Evolutionary conservation across 2,113 vertebrate genomes (phyloP).

Genomic region (Bos indicus): DNA sequence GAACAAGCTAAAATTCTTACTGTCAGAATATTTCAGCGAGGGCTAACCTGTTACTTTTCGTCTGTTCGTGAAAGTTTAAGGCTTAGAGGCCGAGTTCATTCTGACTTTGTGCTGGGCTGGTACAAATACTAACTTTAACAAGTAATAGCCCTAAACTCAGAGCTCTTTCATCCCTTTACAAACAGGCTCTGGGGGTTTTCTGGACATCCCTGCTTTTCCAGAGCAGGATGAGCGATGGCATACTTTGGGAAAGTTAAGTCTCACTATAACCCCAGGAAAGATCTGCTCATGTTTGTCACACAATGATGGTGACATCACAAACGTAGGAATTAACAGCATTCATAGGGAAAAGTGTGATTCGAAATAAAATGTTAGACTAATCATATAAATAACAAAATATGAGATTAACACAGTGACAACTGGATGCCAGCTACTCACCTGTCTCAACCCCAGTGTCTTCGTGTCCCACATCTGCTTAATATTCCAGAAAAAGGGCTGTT

Average conservation of each 20-base stretch:
- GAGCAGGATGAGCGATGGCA: not conserved
- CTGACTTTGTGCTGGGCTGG: not conserved
- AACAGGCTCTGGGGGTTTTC: not conserved
- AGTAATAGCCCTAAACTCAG: not conserved
- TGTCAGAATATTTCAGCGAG: not conserved
- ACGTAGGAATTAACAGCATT: not conserved
- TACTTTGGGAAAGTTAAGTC: not conserved
- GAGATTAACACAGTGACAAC: fast-evolving
- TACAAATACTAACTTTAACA: not conserved
- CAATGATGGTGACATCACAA: not conserved
- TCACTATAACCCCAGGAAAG: not conserved
- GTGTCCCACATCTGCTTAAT: conserved; percentile 99
- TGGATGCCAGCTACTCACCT: conserved; percentile 80
- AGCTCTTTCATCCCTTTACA: not conserved
- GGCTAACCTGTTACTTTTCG: not conserved
- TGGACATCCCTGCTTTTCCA: not conserved
- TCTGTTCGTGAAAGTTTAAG: not conserved
- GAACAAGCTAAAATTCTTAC: not conserved
- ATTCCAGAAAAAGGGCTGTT: conserved; percentile 99
- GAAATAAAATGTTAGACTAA: not conserved
- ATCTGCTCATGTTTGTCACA: not conserved
- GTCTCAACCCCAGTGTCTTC: conserved; percentile 93
- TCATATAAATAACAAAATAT: not conserved
- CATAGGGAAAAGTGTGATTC: not conserved
- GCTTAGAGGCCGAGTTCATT: not conserved